Conservation (phyloP, 2,797 vertebrate species). For the Podarcis lilfordi region DNA sequence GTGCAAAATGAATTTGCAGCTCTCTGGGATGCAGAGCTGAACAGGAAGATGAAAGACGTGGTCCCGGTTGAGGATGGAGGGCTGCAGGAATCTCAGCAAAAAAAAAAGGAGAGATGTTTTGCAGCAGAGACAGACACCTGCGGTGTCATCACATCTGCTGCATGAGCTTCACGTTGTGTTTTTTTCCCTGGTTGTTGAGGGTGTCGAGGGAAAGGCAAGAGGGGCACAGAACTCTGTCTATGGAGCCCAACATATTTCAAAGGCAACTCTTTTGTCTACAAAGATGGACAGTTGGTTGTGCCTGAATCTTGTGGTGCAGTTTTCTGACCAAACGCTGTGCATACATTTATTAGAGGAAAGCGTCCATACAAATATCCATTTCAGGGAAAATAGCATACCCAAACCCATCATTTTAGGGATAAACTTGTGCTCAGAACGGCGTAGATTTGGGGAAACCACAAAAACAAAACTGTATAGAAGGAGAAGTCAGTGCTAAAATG, state of each 20-base stretch:
- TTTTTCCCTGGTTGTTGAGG: not conserved
- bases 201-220: not conserved
- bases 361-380: too few species aligned
- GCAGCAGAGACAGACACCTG: accelerated
- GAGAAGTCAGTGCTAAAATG: too few species aligned
- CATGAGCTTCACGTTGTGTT: not conserved
- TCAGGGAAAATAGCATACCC: too few species aligned
- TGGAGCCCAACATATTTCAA: not conserved
- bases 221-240: not conserved
- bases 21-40: not conserved
- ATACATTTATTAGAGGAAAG: too few species aligned
- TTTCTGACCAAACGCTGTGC: too few species aligned
- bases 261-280: too few species aligned
- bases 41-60: not conserved
- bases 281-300: too few species aligned
- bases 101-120: not conserved
- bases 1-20: slow-evolving; percentile 29
- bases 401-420: too few species aligned
- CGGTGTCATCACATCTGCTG: not conserved
- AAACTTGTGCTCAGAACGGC: too few species aligned
- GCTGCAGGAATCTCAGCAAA: not conserved
- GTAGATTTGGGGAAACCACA: too few species aligned
- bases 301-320: too few species aligned
- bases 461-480: too few species aligned
- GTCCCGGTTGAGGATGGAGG: not conserved